Percentiles rank a stretch among this genome's conserved stretches.
These are phyloP conservation scores for Paradoxurus hermaphroditus DNA, from an alignment of 2,113 vertebrate species.

Conservation along the genomic window DNA sequence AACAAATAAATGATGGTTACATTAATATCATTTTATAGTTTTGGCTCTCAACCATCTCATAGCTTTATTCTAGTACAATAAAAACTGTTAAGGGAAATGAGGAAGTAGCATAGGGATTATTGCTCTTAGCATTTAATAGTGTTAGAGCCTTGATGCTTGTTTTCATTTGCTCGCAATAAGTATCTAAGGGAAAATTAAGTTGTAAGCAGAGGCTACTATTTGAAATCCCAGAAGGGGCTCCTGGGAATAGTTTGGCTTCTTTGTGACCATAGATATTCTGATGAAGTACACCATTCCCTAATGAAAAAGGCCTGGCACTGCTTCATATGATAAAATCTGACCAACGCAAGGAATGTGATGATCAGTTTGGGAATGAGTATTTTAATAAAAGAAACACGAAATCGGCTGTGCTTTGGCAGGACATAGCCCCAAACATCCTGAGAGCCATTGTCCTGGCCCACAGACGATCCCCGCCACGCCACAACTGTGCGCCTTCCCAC, in stretches of 20 bases:
- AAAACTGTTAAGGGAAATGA: slow-evolving; percentile 43
- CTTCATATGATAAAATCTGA: slow-evolving; percentile 34
- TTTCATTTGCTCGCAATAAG: slow-evolving; percentile 50
- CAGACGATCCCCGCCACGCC: neutral
- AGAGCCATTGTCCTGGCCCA: neutral
- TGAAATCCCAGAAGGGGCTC: slow-evolving; percentile 53
- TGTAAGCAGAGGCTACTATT: slow-evolving; percentile 45
- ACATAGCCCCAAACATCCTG: neutral
- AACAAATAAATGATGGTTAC: neutral
- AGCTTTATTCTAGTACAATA: slow-evolving; percentile 38
- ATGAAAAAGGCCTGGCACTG: slow-evolving; percentile 43
- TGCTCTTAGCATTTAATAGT: slow-evolving; percentile 17
- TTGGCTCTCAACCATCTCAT: neutral
- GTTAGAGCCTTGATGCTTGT: neutral
- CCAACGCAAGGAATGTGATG: neutral
- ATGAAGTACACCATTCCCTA: slow-evolving; percentile 52
- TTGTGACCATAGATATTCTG: slow-evolving; percentile 53
- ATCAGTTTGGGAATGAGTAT: slow-evolving; percentile 44
- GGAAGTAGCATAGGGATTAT: neutral
- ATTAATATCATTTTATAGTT: slow-evolving; percentile 7
- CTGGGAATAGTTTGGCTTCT: slow-evolving; percentile 43
- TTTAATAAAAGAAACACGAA: slow-evolving; percentile 66
- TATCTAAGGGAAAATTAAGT: slow-evolving; percentile 66
- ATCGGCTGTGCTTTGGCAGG: neutral
- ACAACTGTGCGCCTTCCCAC: neutral